Evolutionary conservation across 1,140 invertebrate genomes (phyloP), one percentile per base, ranked within the genome.

Genomic region (Lordiphosa mommai): DNA sequence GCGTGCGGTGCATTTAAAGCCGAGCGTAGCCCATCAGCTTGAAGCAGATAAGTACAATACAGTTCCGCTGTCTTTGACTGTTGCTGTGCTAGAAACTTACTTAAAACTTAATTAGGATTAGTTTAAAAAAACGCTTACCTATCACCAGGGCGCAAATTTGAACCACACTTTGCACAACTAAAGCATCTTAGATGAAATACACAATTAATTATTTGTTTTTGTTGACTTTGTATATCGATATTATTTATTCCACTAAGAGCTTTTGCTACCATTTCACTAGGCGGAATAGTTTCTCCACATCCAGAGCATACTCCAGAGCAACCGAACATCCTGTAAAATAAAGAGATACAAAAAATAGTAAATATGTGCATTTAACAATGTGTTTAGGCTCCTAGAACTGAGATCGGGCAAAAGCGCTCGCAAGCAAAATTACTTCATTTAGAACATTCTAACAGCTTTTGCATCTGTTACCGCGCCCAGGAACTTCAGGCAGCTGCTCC

Each of bases 101-200:
- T 43, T 14, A 8, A 30, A 32, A 40, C 1, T 32, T 33, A 32
- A 10, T 32, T 3, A 10, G 2, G 32, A 38, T 14, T 12, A n/a
- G 3, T 27, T 12, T 49, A n/a, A 13, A 0, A 4, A 2, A 1
- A 17, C 10, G 23, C 88, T 90, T 89, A 94, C 92, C 95, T 94
- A 92, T 97, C 96, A 67, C 96, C 96, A 59, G 95, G 93, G 84
- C 94, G 93, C 63, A 98, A 93, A 89, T 94, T 94, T 68, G 93
- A 92, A 65, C 95, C 93, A 89, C 96, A 98, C 88, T 97, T 97
- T 88, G 94, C 96, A 91, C 96, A 98, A 63, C 93, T 93, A 91
- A 98, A 98, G 90, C 96, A 98, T 91, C 96, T 96, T 89, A 96
- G 92, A 92, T 98, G 96, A 92, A 97, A 98, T 76, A 97, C 96